Conservation (phyloP, 2,113 vertebrate genomes). For the Ondatra zibethicus region DNA sequence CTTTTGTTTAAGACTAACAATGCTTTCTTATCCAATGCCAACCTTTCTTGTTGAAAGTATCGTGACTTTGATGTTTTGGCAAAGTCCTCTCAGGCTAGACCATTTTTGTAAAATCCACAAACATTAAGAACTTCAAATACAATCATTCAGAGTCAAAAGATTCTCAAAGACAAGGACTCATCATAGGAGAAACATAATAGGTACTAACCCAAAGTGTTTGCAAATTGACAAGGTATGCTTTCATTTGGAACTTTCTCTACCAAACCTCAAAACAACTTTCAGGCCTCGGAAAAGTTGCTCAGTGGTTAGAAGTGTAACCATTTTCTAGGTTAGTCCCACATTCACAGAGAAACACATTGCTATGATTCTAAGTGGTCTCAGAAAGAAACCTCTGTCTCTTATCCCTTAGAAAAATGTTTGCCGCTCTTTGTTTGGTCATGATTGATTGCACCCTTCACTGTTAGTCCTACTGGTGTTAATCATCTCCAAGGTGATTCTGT, state of each 20-base stretch:
- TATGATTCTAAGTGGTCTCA: neutral
- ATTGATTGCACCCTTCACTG: conserved; percentile 77
- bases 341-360: neutral
- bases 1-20: neutral
- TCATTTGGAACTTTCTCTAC: neutral
- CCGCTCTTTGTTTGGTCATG: conserved; percentile 69
- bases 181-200: neutral
- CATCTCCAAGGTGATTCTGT: conserved; percentile 88
- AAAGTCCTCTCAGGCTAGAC: conserved; percentile 29
- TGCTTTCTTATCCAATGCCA: conserved; percentile 6
- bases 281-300: neutral
- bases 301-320: neutral
- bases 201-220: neutral
- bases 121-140: conserved; percentile 41
- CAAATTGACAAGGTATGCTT: neutral
- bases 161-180: neutral
- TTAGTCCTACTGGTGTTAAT: conserved; percentile 84
- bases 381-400: conserved; percentile 43
- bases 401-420: conserved; percentile 67
- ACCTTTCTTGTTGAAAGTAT: neutral
- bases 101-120: conserved; percentile 15
- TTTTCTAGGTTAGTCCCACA: neutral
- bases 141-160: neutral
- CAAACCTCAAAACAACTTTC: neutral
- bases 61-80: neutral